Evolutionary conservation across 2,888 invertebrate species (phyloP).

Genomic region (Mythimna ferrago): DNA sequence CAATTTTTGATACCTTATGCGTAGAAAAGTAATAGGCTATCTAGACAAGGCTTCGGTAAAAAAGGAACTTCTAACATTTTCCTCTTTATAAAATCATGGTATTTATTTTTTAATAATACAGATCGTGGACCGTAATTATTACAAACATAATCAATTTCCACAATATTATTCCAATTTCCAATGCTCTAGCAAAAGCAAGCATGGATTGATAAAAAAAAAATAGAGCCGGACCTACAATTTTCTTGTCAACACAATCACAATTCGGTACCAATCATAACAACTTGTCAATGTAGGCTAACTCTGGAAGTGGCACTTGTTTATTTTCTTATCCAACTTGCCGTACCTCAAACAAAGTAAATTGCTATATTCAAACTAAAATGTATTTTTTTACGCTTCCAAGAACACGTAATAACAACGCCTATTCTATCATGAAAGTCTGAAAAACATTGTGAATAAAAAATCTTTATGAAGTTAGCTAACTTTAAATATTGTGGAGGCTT

Average conservation of each 20-base stretch:
- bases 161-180: not conserved
- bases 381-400: constrained; percentile 5
- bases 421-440: constrained; percentile 15
- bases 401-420: constrained; percentile 30
- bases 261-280: constrained; percentile 30
- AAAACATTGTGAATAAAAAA: constrained; percentile 15
- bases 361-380: constrained; percentile 32
- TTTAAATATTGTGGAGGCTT: not conserved
- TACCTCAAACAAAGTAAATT: constrained; percentile 35
- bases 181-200: constrained; percentile 8
- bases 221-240: constrained; percentile 7
- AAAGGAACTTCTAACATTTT: not conserved
- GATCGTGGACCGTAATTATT: too few species aligned
- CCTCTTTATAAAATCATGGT: not conserved
- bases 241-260: constrained; percentile 14
- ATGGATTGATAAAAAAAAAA: constrained; percentile 11
- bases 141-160: not conserved
- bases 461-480: constrained; percentile 24
- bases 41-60: not conserved
- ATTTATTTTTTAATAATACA: too few species aligned
- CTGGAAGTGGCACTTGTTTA: constrained; percentile 41
- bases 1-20: not conserved
- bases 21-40: too few species aligned
- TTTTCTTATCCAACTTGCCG: constrained; percentile 36
- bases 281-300: constrained; percentile 32